A percentile compares a stretch with the other conserved stretches of the same genome.
Evolutionary conservation across 1,140 invertebrate genomes (phyloP).

Genomic region (Drosophila oshimai): DNA sequence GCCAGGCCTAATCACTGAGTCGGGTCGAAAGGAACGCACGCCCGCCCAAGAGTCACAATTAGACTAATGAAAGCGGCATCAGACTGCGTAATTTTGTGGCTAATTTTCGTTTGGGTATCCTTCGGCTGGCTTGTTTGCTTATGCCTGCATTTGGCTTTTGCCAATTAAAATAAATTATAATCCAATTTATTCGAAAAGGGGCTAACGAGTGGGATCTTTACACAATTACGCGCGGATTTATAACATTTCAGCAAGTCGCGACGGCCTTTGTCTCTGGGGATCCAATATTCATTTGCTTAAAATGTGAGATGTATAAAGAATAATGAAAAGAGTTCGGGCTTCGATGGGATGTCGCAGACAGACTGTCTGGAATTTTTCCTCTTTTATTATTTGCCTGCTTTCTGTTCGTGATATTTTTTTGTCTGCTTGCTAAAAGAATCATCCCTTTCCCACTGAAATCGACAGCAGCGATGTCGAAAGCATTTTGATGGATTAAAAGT

Average conservation of each 20-base stretch:
- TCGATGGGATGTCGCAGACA: conserved; percentile 45
- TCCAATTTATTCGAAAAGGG: conserved; percentile 59
- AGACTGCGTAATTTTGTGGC: conserved; percentile 70
- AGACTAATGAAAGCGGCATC: conserved; percentile 77
- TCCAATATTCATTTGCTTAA: conserved; percentile 48
- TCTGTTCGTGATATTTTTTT: conserved; percentile 2
- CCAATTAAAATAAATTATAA: conserved; percentile 81
- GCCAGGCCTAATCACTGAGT: conserved; percentile 60
- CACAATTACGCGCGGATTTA: conserved; percentile 64
- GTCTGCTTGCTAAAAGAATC: conserved; percentile 56
- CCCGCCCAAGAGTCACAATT: conserved; percentile 70
- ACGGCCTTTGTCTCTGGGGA: conserved; percentile 24
- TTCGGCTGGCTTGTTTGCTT: conserved; percentile 24
- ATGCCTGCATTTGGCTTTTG: conserved; percentile 40
- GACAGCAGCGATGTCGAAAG: conserved; percentile 27
- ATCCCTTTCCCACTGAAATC: conserved; percentile 39
- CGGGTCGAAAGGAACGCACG: conserved; percentile 25
- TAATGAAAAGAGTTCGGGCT: conserved; percentile 57
- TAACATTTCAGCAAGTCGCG: conserved; percentile 34
- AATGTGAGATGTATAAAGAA: conserved; percentile 34
- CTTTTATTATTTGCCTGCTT: conserved; percentile 16
- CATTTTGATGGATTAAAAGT: conserved; percentile 76
- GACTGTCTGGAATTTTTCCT: conserved; percentile 21
- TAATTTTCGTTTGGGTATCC: conserved; percentile 49
- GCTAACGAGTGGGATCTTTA: conserved; percentile 29